Evolutionary conservation across 2,113 vertebrate genomes (phyloP), one percentile per base, ranked within the genome.

Genomic region (Microtus oregoni): DNA sequence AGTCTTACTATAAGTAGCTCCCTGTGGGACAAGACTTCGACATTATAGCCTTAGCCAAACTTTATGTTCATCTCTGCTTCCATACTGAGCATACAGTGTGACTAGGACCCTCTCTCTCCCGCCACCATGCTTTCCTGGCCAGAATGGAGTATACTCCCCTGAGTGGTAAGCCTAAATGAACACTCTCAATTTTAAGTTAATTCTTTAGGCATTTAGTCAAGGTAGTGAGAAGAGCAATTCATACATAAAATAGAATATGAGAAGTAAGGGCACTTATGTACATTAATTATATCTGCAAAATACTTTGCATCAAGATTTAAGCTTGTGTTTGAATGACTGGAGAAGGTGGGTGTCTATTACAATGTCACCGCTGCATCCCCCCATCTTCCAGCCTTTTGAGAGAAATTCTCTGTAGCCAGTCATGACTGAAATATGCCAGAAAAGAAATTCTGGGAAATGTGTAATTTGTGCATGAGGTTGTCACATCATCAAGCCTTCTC

Each of bases 211-310:
- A 85, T 44, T 65, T 65, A 19, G 26, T 44, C 14, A 44, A 63
- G 65, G 8, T 58, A 85, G 38, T 17, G 35, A 38, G 12, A 65
- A 85, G 28, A 19, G 0, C 15, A 83, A 61, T 22, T 58, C 24
- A n/a, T 61, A 41, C 15, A n/a, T 7, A 61, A 82, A 65, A 85
- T 44, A 30, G 13, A 85, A 65, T 2, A 61, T 83, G 72, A 30
- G 20, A 95, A 68, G 20, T 44, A 1, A 19, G 38, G 55, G 87
- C 58, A 81, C 93, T 88, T 76, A 65, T 15, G 5, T 12, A 55
- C 41, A 86, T 79, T 86, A 86, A 89, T 89, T 58, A 41, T 65
- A 91, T n/a, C 30, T 95, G 28, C 52, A 90, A 75, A 65, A 41
- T 81, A 20, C 13, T 11, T 65, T 85, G 63, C 32, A 65, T 65